Conservation (phyloP, 2,888 invertebrate genomes). For the Perithous albicinctus region DNA sequence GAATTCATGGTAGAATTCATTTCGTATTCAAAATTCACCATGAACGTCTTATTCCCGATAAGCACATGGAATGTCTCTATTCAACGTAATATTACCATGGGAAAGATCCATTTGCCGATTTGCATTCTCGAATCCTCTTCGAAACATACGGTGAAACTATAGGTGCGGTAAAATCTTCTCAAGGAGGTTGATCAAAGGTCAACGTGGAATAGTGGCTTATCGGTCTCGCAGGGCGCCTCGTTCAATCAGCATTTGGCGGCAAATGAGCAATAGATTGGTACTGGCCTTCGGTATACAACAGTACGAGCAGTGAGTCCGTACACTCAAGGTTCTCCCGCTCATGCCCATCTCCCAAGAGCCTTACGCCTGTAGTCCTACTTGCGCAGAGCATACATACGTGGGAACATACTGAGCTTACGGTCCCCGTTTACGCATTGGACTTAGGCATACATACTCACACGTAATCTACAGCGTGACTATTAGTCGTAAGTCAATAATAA, state of each 20-base stretch:
- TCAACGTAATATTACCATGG: not conserved
- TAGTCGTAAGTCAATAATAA: slow-evolving; percentile 84
- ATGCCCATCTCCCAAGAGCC: slow-evolving; percentile 49
- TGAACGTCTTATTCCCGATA: not conserved
- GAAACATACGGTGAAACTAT: not conserved
- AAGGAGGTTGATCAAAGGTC: slow-evolving; percentile 42
- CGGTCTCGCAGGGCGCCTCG: slow-evolving; percentile 62
- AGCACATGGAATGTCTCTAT: not conserved
- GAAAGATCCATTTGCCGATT: slow-evolving; percentile 12
- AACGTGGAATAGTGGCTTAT: slow-evolving; percentile 47
- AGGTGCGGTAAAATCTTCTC: slow-evolving; percentile 20
- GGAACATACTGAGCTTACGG: slow-evolving; percentile 56
- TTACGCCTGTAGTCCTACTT: slow-evolving; percentile 42
- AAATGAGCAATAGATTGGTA: slow-evolving; percentile 80
- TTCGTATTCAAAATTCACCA: not conserved
- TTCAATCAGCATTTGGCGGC: slow-evolving; percentile 76
- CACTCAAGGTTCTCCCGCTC: slow-evolving; percentile 50
- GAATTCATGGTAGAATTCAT: not conserved
- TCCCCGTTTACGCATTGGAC: slow-evolving; percentile 61
- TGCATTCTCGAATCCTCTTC: not conserved
- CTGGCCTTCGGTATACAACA: not conserved
- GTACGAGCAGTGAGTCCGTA: slow-evolving; percentile 44
- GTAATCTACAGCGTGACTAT: slow-evolving; percentile 82
- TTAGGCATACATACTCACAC: slow-evolving; percentile 55
- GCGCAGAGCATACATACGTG: slow-evolving; percentile 60